Evolutionary conservation across 2,888 invertebrate species (phyloP), one percentile per base, ranked within the genome.

Genomic region (Dastarcus helophoroides): DNA sequence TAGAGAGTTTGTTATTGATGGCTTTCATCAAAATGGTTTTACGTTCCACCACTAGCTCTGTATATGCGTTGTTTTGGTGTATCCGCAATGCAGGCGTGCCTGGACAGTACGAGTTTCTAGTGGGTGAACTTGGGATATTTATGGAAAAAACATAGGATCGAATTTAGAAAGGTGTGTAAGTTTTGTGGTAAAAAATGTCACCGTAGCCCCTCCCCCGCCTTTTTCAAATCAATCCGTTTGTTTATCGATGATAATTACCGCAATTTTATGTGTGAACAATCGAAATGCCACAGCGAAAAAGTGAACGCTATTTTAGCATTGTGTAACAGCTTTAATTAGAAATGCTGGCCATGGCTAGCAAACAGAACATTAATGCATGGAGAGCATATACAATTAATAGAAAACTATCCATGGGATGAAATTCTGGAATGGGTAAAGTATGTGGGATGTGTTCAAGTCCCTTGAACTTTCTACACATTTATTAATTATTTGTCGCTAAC

Each of bases 81-180:
- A 59, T 60, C 60, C 53, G 60, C 61, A 61, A 61, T 62, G 61
- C 62, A 62, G 62, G 61, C 60, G 60, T 60, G 60, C 56, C 59
- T 54, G 46, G 51, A 46, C 52, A 47, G 48, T 51, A 51, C 52
- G 50, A 54, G 54, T 54, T 53, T 43, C 50, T 53, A 54, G 56
- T 54, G 57, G 46, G 58, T 54, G 56, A 48, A 51, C 54, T 51
- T 45, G 52, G 52, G 51, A 58, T 55, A 56, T 56, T 56, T 56
- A 48, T 54, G 50, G 54, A 56, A 46, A 54, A 55, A 53, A 54
- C 54, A 41, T 57, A 53, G 48, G 44, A 46, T 41, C 42, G 45
- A 43, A 47, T 44, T 40, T 35, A n/a, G n/a, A 37, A 46, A 51
- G 51, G 52, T 51, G 43, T 46, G 52, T 39, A 16, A 39, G 41